Base-by-base conservation (phyloP, 2,113 vertebrate genomes). In the Gymnogyps californianus region DNA sequence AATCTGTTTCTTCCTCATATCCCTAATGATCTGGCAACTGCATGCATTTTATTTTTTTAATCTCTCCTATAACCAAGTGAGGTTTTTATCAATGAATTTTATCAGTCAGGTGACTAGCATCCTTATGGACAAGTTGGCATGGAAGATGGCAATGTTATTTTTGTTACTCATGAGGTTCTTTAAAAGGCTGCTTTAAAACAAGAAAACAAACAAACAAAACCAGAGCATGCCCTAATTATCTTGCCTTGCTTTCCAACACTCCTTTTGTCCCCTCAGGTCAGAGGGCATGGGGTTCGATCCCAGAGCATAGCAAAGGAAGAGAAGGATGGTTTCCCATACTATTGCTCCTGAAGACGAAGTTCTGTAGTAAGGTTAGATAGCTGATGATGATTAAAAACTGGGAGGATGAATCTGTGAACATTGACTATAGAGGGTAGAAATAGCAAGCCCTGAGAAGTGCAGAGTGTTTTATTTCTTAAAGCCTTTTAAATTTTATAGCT, bases 401-500 rank as follows among this genome's bases (percentile, higher is more conserved):
- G 20, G 13, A 67, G 25, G 42, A 59, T 19, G 7, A 64, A 49
- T 58, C 42, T 71, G 32, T 55, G 54, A 80, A 32, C 6, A 2
- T 2, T 66, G 55, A 31, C 8, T 64, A 42, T 46, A 71, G 59
- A 59, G 52, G 8, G 29, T 16, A 88, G 64, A 65, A 86, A 71
- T 13, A n/a, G 26, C 16, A 91, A 87, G 19, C 52, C 52, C 40
- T 64, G 36, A 65, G 58, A 69, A 72, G 16, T 59, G 31, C 9
- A 64, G 29, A 32, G 24, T 13, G 22, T 15, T 94, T 93, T 86
- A 94, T 88, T 96, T 92, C 92, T 88, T 83, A 61, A 54, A 93
- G 46, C 7, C 54, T 86, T 86, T 93, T 70, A 86, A 69, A 91
- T 93, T 93, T 88, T 93, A 94, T 90, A 91, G 62, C 18, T 92